Evolutionary conservation across 1,140 invertebrate genomes (phyloP).

Genomic region (Drosophila sp.): DNA sequence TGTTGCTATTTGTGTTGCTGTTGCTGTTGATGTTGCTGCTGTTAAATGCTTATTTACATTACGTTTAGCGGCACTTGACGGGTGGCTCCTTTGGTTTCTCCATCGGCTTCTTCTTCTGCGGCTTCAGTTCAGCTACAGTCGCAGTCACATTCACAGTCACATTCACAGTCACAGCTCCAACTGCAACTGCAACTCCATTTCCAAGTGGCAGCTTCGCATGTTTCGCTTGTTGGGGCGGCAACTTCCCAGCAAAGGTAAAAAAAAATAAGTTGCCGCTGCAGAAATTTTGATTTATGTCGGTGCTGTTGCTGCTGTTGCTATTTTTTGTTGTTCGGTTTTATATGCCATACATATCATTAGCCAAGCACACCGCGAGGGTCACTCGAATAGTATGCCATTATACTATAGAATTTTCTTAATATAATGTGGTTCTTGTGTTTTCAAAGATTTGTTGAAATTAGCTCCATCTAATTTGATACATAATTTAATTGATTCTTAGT

Average conservation of each 20-base stretch:
- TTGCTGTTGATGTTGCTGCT: conserved; percentile 53
- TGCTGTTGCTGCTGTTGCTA: neutral
- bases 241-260: conserved; percentile 45
- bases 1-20: conserved; percentile 35
- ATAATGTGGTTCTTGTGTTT: no score
- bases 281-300: conserved; percentile 76
- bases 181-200: conserved; percentile 38
- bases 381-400: conserved; percentile 27
- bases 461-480: no score
- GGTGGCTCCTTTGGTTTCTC: conserved; percentile 42
- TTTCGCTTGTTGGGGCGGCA: conserved; percentile 34
- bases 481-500: no score
- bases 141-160: conserved; percentile 16
- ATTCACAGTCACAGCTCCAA: conserved; percentile 5
- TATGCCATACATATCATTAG: conserved; percentile 78
- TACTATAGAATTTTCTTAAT: no score
- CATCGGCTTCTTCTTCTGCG: no score
- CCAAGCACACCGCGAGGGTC: conserved; percentile 29
- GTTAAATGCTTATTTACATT: conserved; percentile 84
- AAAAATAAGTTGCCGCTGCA: conserved; percentile 41
- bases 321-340: conserved; percentile 40
- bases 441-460: no score
- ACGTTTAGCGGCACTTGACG: conserved; percentile 80
- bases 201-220: conserved; percentile 43
- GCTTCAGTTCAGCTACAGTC: conserved; percentile 1